Evolutionary conservation across 2,888 invertebrate species (phyloP).

Genomic region (Melangyna quadrimaculata): DNA sequence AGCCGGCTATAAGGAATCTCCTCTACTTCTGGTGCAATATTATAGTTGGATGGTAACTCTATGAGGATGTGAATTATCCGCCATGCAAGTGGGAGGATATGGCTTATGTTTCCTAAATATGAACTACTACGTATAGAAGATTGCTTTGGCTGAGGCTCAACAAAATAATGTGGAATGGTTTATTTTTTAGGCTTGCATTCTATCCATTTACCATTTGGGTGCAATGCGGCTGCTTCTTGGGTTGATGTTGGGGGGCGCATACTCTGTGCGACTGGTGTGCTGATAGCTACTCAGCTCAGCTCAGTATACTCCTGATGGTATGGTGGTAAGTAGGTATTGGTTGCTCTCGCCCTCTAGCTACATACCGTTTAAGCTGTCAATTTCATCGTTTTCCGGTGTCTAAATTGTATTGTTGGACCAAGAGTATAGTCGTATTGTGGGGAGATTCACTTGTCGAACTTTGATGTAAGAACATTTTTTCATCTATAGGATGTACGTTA

Average conservation of each 20-base stretch:
- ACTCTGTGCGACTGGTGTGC: constrained; percentile 47
- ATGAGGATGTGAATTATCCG: constrained; percentile 71
- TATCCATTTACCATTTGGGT: constrained; percentile 34
- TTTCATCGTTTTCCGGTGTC: constrained; percentile 81
- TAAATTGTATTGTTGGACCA: constrained; percentile 77
- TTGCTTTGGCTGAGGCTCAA: constrained; percentile 28
- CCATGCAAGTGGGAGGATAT: constrained; percentile 68
- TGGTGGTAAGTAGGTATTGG: constrained; percentile 25
- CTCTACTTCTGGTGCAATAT: background rate
- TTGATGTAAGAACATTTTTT: no score
- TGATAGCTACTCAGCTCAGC: no score
- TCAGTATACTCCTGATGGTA: constrained; percentile 20
- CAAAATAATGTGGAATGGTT: background rate
- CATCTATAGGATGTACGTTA: no score
- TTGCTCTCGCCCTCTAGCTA: constrained; percentile 75
- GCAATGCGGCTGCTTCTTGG: constrained; percentile 24
- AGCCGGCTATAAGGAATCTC: constrained; percentile 14
- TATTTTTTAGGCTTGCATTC: background rate
- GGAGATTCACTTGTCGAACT: constrained; percentile 37
- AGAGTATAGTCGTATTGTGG: background rate
- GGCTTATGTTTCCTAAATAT: constrained; percentile 66
- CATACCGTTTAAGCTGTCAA: constrained; percentile 76
- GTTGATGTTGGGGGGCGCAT: background rate
- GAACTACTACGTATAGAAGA: constrained; percentile 61
- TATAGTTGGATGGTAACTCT: constrained; percentile 32